Conservation (phyloP, 2,888 invertebrate genomes). For the Eristalis arbustorum region DNA sequence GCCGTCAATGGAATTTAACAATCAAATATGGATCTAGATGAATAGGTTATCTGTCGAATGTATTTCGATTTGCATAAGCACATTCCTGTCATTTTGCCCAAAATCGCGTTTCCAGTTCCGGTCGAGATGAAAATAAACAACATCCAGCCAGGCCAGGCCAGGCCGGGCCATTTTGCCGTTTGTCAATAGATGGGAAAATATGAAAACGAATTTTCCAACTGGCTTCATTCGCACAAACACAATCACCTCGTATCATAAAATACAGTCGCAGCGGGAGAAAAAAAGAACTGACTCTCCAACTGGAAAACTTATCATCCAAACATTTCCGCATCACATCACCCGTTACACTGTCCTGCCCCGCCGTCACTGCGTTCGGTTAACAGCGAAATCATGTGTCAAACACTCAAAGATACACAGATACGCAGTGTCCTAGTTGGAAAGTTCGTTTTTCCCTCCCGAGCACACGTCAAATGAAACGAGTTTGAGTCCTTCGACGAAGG, state of each 20-base stretch:
- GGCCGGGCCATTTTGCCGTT: not conserved
- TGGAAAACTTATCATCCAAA: constrained; percentile 54
- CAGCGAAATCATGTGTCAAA: constrained; percentile 39
- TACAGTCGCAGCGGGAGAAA: not conserved
- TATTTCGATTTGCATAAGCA: constrained; percentile 23
- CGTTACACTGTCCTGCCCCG: not conserved
- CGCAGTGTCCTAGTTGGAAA: constrained; percentile 7
- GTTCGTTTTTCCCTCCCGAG: not conserved
- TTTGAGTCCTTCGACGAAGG: not conserved
- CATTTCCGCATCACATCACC: constrained; percentile 53
- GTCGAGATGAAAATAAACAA: constrained; percentile 13
- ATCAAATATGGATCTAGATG: not conserved
- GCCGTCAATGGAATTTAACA: not conserved
- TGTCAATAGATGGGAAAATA: not conserved
- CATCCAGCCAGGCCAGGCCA: not conserved
- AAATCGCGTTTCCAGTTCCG: not conserved
- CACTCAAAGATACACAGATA: constrained; percentile 27
- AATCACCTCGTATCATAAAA: not conserved
- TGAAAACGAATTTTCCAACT: constrained; percentile 34
- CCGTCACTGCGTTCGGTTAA: not conserved
- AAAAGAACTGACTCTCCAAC: constrained; percentile 20
- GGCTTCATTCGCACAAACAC: constrained; percentile 12
- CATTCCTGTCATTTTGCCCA: not conserved
- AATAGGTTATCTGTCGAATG: not conserved
- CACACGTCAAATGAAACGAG: not conserved